Conservation (phyloP, 2,797 vertebrate species). For the Crypturellus tataupa region DNA sequence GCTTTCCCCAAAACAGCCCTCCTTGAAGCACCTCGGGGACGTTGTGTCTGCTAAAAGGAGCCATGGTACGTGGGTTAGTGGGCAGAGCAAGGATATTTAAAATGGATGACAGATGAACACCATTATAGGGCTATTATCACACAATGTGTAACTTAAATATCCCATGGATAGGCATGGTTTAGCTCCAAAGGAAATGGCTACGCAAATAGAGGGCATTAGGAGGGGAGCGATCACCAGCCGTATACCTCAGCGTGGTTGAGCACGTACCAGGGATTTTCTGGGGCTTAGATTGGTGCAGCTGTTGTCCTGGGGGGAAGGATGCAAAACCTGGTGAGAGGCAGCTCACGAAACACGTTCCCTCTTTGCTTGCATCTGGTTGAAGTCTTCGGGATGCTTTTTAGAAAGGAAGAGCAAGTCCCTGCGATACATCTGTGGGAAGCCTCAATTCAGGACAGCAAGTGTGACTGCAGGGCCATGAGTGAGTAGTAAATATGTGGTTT, state of each 20-base stretch:
- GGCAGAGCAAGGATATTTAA: neutral
- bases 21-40: neutral
- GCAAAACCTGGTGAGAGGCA: neutral
- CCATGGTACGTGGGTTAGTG: neutral
- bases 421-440: neutral
- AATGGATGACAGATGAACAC: neutral
- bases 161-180: neutral
- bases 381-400: neutral
- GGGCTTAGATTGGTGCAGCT: neutral
- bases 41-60: neutral
- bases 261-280: neutral
- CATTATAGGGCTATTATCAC: slow-evolving; percentile 31
- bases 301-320: rapidly evolving
- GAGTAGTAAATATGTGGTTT: neutral
- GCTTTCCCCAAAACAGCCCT: neutral
- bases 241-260: neutral
- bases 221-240: neutral
- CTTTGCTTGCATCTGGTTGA: neutral
- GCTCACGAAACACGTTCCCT: rapidly evolving
- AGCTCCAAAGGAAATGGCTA: neutral
- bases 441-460: neutral
- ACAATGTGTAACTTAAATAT: neutral
- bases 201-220: neutral
- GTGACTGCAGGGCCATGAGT: neutral
- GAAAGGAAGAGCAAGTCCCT: neutral